These are phyloP conservation scores for Boloria selene DNA, from an alignment of 2,888 invertebrate genomes.

Conservation along the genomic window DNA sequence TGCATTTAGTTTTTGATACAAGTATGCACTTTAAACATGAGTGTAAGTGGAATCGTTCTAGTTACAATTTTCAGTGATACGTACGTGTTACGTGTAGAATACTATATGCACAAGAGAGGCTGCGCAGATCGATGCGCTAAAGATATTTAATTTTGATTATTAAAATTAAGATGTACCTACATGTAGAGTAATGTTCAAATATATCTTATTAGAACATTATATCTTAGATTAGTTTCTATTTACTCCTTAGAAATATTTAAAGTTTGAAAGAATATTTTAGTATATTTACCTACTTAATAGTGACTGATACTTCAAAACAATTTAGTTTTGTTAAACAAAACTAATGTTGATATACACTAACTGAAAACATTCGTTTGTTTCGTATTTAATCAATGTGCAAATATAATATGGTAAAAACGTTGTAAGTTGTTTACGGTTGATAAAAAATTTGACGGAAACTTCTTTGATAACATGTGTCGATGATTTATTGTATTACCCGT, in stretches of 20 bases:
- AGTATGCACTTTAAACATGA: background rate
- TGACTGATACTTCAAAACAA: background rate
- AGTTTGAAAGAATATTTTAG: background rate
- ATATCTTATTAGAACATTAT: too few species aligned
- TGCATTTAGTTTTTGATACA: background rate
- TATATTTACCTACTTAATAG: background rate
- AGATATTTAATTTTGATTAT: too few species aligned
- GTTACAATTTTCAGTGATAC: background rate
- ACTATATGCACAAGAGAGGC: constrained; percentile 2
- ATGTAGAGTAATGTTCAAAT: too few species aligned
- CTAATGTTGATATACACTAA: constrained; percentile 1
- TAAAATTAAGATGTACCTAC: too few species aligned
- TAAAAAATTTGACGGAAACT: constrained; percentile 30
- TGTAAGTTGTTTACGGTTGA: constrained; percentile 21
- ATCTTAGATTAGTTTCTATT: too few species aligned
- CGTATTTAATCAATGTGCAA: constrained; percentile 19
- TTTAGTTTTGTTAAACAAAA: constrained; percentile 1
- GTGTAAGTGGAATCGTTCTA: background rate
- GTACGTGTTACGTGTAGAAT: background rate
- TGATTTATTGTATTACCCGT: background rate
- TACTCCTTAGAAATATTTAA: too few species aligned
- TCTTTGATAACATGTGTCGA: constrained; percentile 21
- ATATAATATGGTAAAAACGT: constrained; percentile 20
- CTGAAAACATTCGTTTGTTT: constrained; percentile 8
- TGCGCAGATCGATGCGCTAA: constrained; percentile 29